Evolutionary conservation across 2,888 invertebrate species (phyloP).

Genomic region (Aleiodes leptofemur): DNA sequence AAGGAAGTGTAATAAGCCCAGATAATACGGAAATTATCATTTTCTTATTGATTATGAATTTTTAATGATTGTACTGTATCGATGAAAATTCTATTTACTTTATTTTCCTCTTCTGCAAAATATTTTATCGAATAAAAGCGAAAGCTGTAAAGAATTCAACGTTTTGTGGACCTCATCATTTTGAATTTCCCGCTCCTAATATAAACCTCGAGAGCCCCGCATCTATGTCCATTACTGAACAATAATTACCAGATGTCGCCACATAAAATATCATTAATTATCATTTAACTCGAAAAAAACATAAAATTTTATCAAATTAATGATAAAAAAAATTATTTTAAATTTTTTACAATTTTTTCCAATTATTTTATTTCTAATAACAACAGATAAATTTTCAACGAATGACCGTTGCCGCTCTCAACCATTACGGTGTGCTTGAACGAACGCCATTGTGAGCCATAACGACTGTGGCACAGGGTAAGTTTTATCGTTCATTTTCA

Average conservation of each 20-base stretch:
- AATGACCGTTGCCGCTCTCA: constrained; percentile 53
- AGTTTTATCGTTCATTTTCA: constrained; percentile 83
- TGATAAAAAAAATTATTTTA: constrained; percentile 42
- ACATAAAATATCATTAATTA: constrained; percentile 46
- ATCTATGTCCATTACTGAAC: constrained; percentile 45
- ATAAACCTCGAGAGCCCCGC: constrained; percentile 22
- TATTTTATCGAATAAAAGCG: background rate
- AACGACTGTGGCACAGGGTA: constrained; percentile 83
- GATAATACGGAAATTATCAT: background rate
- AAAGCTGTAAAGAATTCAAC: background rate
- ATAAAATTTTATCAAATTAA: constrained; percentile 56
- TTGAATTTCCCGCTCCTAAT: constrained; percentile 43
- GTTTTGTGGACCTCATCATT: background rate
- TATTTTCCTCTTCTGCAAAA: background rate
- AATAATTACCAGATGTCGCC: constrained; percentile 52
- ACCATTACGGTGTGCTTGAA: constrained; percentile 72
- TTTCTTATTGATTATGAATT: background rate
- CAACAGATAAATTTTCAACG: constrained; percentile 40
- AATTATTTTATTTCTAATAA: constrained; percentile 41
- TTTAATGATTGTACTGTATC: too few relatives aligned
- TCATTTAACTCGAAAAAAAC: constrained; percentile 23
- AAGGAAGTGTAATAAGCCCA: too few relatives aligned
- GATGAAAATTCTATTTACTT: too few relatives aligned
- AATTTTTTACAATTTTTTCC: constrained; percentile 39
- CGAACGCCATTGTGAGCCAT: constrained; percentile 91